Base-by-base conservation (phyloP, 1,140 invertebrate species). In the Ctenoplectra terminalis region DNA sequence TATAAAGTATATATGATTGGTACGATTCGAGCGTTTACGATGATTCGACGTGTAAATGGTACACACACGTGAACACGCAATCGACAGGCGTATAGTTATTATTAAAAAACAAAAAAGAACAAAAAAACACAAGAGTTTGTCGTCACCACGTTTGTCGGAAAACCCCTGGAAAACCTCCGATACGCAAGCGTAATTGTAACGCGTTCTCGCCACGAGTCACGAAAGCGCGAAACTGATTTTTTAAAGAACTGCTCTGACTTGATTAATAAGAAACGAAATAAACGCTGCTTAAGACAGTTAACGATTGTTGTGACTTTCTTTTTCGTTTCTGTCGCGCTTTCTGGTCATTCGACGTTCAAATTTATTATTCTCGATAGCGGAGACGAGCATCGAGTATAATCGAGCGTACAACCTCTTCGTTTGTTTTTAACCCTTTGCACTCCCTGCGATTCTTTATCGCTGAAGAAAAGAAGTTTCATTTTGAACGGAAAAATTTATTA, bases 221-320 rank as follows among this genome's bases (percentile, higher is more conserved):
- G 82, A 86, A 82, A 78, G 75, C 70, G 82, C 66, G 75, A 86
- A 88, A 87, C 82, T 87, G 79, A 86, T 89, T 89, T 90, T 89
- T 89, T 81, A 87, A 90, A 77, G 67, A 84, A 83, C 46, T 72
- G 83, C 83, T 89, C 82, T 74, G 77, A 90, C 87, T 88, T 88
- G 86, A 90, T 90, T 89, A 70, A 70, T 70, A 90, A 88, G 82
- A 88, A 90, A 90, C 74, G 83, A 87, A 90, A 90, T 90, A 90
- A 90, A 90, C 76, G 81, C 89, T 90, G 89, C 89, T 90, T 90
- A 84, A 61, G 82, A 90, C 89, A 89, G 89, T 90, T 90, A 56
- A 78, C 52, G 50, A 15, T 0, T 40, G 46, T 40, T 63, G 46
- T 52, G 15, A 37, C 11, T 26, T 50, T 17, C 23, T 29, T 60